phyloP scores from a whole-genome alignment of 2,888 invertebrate genomes.

The Ptychoptera contaminata region DNA sequence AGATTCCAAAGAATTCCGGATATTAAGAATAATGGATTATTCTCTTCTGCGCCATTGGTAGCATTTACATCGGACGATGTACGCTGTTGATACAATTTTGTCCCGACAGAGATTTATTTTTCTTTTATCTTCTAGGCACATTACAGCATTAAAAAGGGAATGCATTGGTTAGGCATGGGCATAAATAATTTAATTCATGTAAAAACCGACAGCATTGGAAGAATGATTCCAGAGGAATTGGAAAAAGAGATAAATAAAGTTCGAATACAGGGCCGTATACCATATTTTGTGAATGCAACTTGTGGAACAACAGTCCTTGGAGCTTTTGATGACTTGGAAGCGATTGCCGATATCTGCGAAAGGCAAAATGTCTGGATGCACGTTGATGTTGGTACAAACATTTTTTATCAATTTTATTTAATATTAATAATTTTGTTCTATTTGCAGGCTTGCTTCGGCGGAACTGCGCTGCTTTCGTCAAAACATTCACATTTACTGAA shows the following conservation, averaged over 20 bases:
- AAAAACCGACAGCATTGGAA: constrained; percentile 47
- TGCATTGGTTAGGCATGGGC: constrained; percentile 74
- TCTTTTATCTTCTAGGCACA: constrained; percentile 40
- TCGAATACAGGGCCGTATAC: constrained; percentile 34
- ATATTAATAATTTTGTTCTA: neutral
- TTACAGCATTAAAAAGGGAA: constrained; percentile 68
- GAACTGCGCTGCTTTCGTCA: constrained; percentile 51
- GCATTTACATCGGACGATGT: constrained; percentile 65
- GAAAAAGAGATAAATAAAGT: constrained; percentile 38
- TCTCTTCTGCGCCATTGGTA: constrained; percentile 43
- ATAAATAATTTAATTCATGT: constrained; percentile 50
- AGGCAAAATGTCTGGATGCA: constrained; percentile 62
- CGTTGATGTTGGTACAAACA: constrained; percentile 48
- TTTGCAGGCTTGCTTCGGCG: constrained; percentile 61
- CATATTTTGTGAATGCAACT: constrained; percentile 58
- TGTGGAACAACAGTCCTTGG: constrained; percentile 73
- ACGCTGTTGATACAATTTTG: constrained; percentile 19
- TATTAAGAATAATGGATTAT: constrained; percentile 50
- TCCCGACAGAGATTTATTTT: neutral
- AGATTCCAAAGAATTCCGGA: constrained; percentile 50
- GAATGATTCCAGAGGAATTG: constrained; percentile 47
- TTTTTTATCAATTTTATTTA: neutral
- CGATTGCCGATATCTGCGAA: constrained; percentile 50
- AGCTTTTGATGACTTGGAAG: constrained; percentile 59
- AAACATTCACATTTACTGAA: constrained; percentile 42